These are phyloP conservation scores for Mastomys natalensis DNA, from an alignment of 2,113 vertebrate species.

Conservation along the genomic window DNA sequence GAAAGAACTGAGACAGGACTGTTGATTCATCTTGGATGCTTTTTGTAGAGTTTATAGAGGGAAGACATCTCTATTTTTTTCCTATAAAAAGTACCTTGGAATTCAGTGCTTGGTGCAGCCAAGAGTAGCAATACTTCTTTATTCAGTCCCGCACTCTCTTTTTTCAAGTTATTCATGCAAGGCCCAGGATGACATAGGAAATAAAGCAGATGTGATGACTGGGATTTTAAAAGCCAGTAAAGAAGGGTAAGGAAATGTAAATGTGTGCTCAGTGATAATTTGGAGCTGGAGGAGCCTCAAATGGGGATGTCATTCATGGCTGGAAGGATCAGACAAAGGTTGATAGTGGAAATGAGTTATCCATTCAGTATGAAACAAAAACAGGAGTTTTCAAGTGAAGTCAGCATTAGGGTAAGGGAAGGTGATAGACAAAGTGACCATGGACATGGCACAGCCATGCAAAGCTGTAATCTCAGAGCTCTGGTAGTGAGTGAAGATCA, in stretches of 20 bases:
- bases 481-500: no score
- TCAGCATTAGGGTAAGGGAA: background rate
- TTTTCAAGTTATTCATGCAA: background rate
- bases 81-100: background rate
- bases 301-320: background rate
- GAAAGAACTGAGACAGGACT: background rate
- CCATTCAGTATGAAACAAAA: background rate
- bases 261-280: background rate
- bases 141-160: background rate
- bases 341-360: conserved; percentile 11
- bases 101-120: background rate
- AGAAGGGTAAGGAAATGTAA: background rate
- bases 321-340: background rate
- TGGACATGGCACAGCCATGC: background rate
- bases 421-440: background rate
- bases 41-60: conserved; percentile 12
- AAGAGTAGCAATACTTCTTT: background rate
- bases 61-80: background rate
- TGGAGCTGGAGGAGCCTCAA: no score
- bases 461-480: background rate
- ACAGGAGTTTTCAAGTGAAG: background rate
- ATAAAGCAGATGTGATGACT: background rate
- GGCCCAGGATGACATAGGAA: background rate
- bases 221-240: conserved; percentile 12
- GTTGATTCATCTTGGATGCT: background rate